A percentile compares a stretch with the other conserved stretches of the same genome.
Evolutionary conservation across 2,888 invertebrate genomes (phyloP).

Genomic region (Diogma glabrata): DNA sequence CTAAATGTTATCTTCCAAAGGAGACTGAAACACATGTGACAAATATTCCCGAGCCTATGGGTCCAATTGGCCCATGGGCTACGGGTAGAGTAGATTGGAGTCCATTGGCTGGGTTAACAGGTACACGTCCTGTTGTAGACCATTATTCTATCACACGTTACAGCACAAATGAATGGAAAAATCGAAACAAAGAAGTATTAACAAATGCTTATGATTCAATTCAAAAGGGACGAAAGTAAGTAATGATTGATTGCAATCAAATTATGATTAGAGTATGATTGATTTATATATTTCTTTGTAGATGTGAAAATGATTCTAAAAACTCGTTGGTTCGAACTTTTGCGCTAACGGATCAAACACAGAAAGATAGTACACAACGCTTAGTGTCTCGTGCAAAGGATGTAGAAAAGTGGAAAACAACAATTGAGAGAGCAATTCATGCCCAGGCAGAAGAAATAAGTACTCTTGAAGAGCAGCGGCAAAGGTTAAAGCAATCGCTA

Average conservation of each 20-base stretch:
- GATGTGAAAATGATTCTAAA: conserved; percentile 48
- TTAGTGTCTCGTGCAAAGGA: conserved; percentile 54
- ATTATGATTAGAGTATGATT: too few relatives aligned
- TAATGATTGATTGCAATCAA: too few relatives aligned
- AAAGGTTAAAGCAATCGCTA: conserved; percentile 54
- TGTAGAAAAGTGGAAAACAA: conserved; percentile 62
- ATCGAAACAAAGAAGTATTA: conserved; percentile 43
- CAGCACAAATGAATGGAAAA: conserved; percentile 62
- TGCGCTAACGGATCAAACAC: conserved; percentile 53
- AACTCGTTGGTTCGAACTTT: conserved; percentile 52
- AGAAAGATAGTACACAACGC: conserved; percentile 52
- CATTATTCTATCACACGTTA: conserved; percentile 63
- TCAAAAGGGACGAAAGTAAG: conserved; percentile 42
- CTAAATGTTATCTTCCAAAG: conserved; percentile 46
- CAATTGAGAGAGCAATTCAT: conserved; percentile 55
- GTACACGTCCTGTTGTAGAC: conserved; percentile 61
- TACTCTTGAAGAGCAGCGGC: conserved; percentile 52
- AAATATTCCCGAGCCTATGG: conserved; percentile 33
- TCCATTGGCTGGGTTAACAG: conserved; percentile 55
- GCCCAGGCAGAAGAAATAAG: conserved; percentile 59
- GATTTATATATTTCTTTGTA: too few relatives aligned
- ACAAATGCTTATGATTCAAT: conserved; percentile 34
- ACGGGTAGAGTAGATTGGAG: conserved; percentile 65
- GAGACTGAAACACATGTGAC: conserved; percentile 37
- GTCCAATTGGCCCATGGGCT: conserved; percentile 50